Evolutionary conservation across 2,113 vertebrate genomes (phyloP), one percentile per base, ranked within the genome.

Genomic region (Meriones unguiculatus): DNA sequence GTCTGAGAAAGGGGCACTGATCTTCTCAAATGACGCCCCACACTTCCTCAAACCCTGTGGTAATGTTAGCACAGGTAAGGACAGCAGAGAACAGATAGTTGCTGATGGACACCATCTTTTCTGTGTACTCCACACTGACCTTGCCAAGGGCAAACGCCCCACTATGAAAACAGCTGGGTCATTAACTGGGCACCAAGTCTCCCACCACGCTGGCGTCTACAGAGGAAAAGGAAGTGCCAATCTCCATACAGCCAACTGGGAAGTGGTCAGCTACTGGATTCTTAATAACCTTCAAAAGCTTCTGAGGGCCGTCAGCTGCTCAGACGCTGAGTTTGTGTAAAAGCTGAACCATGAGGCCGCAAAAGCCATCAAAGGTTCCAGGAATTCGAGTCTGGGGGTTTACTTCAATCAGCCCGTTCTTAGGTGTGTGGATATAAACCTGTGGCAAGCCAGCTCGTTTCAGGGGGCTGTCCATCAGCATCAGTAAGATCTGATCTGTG

Each of bases 361-460:
- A 99, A 94, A 99, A 99, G 35, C 99, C 99, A 89, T 98, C 97
- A 97, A 99, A 99, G 3, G 99, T 99, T 92, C 99, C 99, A 10
- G 99, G 99, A 89, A 99, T 99, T 92, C 99, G 99, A 7, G 99
- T 99, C 95, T 99, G 99, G 0, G 99, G 99, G 96, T 99, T 99
- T 89, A 99, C 99, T 97, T 99, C 99, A 6, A 99, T 99, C 81
- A 99, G 97, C 32, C 99, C 99, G 0, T 99, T 99, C 96, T 99
- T 99, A 98, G 99, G 99, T 0, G 99, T 99, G 76, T 99, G 99
- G 96, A 99, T 98, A 70, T 99, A 99, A 93, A 99, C 99, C 97
- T 99, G 99, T 17, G 99, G 98, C 87, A 99, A 97, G 50, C 99
- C 99, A 7, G 99, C 99, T 87, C 99, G 98, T 95, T 99, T 99